Evolutionary conservation across 2,888 invertebrate species (phyloP).

Genomic region (Stictocephala bisonia): DNA sequence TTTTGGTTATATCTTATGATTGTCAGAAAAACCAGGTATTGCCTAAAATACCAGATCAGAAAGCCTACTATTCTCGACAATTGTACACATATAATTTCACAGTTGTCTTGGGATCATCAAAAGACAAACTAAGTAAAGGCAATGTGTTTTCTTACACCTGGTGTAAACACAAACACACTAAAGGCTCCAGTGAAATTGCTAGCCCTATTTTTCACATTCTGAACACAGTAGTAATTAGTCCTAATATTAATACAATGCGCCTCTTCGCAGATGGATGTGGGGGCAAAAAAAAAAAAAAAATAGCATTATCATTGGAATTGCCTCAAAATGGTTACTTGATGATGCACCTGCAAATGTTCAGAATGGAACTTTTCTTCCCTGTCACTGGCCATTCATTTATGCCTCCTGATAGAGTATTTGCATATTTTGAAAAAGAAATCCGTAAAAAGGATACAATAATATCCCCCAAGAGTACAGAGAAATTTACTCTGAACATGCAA

Average conservation of each 20-base stretch:
- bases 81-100: constrained; percentile 62
- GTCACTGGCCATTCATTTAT: constrained; percentile 52
- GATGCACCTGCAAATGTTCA: constrained; percentile 44
- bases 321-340: constrained; percentile 34
- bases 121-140: constrained; percentile 53
- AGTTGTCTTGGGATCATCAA: constrained; percentile 60
- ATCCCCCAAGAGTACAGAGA: constrained; percentile 49
- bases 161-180: constrained; percentile 59
- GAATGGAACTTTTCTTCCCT: constrained; percentile 26
- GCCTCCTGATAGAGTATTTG: constrained; percentile 52
- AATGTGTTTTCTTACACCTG: constrained; percentile 59
- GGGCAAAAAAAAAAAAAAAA: constrained; percentile 49
- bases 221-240: constrained; percentile 34
- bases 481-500: constrained; percentile 36
- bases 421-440: constrained; percentile 48
- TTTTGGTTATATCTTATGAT: constrained; percentile 10
- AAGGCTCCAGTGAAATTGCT: constrained; percentile 61
- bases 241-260: constrained; percentile 26
- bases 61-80: constrained; percentile 55
- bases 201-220: constrained; percentile 58
- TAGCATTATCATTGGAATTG: constrained; percentile 27
- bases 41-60: constrained; percentile 60
- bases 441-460: constrained; percentile 51
- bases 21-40: constrained; percentile 58
- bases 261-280: constrained; percentile 47